phyloP scores from a whole-genome alignment of 2,888 invertebrate genomes.

The Cyaniris semiargus region DNA sequence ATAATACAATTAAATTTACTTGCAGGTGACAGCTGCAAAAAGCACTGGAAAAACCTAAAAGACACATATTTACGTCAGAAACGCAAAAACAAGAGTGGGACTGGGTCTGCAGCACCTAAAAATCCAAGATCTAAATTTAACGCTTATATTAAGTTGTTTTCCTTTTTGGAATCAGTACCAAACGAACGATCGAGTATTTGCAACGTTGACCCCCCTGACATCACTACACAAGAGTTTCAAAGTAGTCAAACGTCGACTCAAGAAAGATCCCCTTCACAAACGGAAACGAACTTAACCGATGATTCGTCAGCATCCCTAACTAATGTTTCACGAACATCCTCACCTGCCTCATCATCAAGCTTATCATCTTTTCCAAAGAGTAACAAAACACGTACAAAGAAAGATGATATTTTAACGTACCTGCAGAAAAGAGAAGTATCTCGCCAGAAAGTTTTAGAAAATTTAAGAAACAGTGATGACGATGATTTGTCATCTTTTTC shows the following conservation, averaged over 20 bases:
- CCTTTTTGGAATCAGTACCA: conserved; percentile 1
- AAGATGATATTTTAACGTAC: background rate
- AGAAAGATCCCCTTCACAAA: conserved; percentile 7
- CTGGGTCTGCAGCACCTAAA: conserved; percentile 1
- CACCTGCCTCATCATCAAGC: conserved; percentile 18
- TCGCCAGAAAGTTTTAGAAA: background rate
- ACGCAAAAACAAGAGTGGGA: background rate
- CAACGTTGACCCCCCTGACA: no score
- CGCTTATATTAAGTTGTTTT: conserved; percentile 16
- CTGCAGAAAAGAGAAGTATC: conserved; percentile 5
- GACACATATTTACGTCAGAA: conserved; percentile 18
- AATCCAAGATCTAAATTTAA: conserved; percentile 22
- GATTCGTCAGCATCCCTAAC: conserved; percentile 10
- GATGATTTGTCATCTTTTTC: background rate
- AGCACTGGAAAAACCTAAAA: conserved; percentile 16
- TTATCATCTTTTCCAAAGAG: background rate
- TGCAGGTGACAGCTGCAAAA: conserved; percentile 18
- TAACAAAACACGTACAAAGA: conserved; percentile 6
- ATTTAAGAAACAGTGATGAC: background rate
- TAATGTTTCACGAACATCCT: conserved; percentile 20
- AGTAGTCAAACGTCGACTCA: no score
- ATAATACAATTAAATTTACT: conserved; percentile 15
- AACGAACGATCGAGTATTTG: no score
- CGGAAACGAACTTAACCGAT: conserved; percentile 20
- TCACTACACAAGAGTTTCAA: no score